These are phyloP conservation scores for Oncorhynchus mykiss DNA, from an alignment of 2,113 vertebrate genomes.

Conservation along the genomic window DNA sequence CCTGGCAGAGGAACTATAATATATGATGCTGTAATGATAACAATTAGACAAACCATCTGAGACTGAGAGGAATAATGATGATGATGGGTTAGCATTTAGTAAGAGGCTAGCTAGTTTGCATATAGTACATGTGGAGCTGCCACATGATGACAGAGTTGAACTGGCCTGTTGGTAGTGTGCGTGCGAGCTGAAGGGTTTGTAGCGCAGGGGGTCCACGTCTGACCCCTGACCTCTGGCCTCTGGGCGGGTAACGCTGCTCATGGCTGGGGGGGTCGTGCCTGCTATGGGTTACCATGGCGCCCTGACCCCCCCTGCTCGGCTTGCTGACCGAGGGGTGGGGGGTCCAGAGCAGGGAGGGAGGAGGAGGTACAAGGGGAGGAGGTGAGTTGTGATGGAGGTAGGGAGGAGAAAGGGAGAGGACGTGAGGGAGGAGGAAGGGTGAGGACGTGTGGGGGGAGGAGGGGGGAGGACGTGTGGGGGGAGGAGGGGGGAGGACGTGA, in stretches of 20 bases:
- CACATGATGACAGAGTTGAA: neutral
- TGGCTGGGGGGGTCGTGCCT: slow-evolving; percentile 81
- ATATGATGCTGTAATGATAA: no score
- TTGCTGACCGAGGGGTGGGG: slow-evolving; percentile 65
- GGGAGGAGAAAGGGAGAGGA: neutral
- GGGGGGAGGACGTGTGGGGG: neutral
- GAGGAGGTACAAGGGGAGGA: neutral
- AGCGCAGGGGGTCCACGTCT: slow-evolving; percentile 80
- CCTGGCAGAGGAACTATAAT: no score
- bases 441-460: neutral
- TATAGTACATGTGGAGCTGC: no score
- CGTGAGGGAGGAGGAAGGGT: neutral
- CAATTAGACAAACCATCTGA: no score
- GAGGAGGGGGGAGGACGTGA: no score
- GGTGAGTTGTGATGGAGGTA: neutral
- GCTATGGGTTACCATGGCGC: slow-evolving; percentile 93
- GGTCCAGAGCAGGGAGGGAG: slow-evolving; percentile 53
- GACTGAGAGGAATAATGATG: no score
- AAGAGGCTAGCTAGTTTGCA: no score
- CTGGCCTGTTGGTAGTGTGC: slow-evolving; percentile 90
- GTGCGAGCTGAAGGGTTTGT: slow-evolving; percentile 94
- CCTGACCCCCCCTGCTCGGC: slow-evolving; percentile 80
- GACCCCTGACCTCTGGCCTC: slow-evolving; percentile 80
- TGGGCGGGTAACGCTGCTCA: slow-evolving; percentile 79
- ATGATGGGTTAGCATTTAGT: no score